Conservation (phyloP, 2,888 invertebrate genomes). For the Strigamia transsilvanica region DNA sequence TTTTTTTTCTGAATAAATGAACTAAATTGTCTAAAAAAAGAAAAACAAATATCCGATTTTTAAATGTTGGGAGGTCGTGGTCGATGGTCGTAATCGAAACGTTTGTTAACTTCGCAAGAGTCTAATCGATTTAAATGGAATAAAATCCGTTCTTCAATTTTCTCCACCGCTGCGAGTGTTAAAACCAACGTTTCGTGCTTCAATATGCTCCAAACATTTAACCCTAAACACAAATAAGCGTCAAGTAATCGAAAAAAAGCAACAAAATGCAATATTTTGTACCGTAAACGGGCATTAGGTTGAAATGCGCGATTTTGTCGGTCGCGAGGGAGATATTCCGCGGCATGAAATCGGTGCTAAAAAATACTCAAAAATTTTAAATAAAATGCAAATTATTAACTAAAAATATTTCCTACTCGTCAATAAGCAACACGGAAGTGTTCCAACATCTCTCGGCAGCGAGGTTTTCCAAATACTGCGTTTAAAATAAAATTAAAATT, state of each 20-base stretch:
- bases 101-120: conserved; percentile 1
- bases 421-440: conserved; percentile 90
- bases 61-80: background rate
- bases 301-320: conserved; percentile 80
- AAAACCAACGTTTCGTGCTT: conserved; percentile 94
- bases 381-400: background rate
- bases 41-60: background rate
- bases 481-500: conserved; percentile 53
- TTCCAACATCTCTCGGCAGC: conserved; percentile 92
- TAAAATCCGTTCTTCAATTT: conserved; percentile 81
- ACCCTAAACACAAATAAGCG: conserved; percentile 63
- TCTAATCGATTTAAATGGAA: conserved; percentile 72
- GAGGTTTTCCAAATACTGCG: conserved; percentile 77
- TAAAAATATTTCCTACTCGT: conserved; percentile 75
- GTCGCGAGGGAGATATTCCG: conserved; percentile 86
- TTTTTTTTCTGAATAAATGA: conserved; percentile 4
- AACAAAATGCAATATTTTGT: conserved; percentile 56
- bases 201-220: conserved; percentile 96
- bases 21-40: background rate
- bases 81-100: background rate
- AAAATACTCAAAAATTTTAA: background rate
- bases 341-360: conserved; percentile 84
- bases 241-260: background rate
- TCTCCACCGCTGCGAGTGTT: conserved; percentile 82
- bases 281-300: conserved; percentile 94